Percentiles rank a stretch among this genome's conserved stretches.
These are phyloP conservation scores for Ecliptopera silaceata DNA, from an alignment of 2,888 invertebrate genomes.

Conservation along the genomic window DNA sequence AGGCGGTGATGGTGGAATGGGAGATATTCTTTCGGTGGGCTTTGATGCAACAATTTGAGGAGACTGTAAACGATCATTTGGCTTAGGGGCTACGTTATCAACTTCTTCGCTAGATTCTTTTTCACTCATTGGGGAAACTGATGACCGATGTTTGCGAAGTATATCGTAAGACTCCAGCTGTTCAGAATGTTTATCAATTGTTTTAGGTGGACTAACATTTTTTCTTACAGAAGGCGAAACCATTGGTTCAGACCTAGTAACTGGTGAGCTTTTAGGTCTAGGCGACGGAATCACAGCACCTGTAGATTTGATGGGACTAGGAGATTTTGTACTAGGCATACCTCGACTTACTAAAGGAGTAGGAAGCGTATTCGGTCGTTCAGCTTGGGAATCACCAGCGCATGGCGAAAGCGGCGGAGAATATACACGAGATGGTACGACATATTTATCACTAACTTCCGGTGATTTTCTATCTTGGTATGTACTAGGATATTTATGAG, in stretches of 20 bases:
- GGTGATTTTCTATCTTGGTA: slow-evolving; percentile 70
- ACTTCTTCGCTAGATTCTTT: slow-evolving; percentile 45
- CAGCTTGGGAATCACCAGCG: slow-evolving; percentile 81
- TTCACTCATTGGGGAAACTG: slow-evolving; percentile 56
- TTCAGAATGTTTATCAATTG: slow-evolving; percentile 43
- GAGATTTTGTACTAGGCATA: slow-evolving; percentile 65
- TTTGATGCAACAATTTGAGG: slow-evolving; percentile 45
- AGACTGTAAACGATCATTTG: slow-evolving; percentile 47
- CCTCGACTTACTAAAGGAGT: slow-evolving; percentile 65
- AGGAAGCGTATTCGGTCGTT: slow-evolving; percentile 73
- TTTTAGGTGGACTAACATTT: slow-evolving; percentile 58
- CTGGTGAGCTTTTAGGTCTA: slow-evolving; percentile 59
- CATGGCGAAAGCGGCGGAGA: slow-evolving; percentile 82
- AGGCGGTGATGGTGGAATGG: slow-evolving; percentile 47
- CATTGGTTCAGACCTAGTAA: slow-evolving; percentile 53
- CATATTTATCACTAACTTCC: slow-evolving; percentile 64
- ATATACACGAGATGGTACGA: slow-evolving; percentile 73
- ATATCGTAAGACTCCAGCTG: slow-evolving; percentile 48
- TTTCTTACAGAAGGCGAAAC: slow-evolving; percentile 53
- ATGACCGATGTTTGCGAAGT: slow-evolving; percentile 50
- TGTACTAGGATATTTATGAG: slow-evolving; percentile 60
- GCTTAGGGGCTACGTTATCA: slow-evolving; percentile 39
- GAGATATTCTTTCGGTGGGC: slow-evolving; percentile 54
- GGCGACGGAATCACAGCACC: slow-evolving; percentile 58
- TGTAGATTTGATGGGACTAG: slow-evolving; percentile 72